A percentile compares a stretch with the other conserved stretches of the same genome.
Conservation (phyloP, 2,888 invertebrate species). For the Dioctria linearis region DNA sequence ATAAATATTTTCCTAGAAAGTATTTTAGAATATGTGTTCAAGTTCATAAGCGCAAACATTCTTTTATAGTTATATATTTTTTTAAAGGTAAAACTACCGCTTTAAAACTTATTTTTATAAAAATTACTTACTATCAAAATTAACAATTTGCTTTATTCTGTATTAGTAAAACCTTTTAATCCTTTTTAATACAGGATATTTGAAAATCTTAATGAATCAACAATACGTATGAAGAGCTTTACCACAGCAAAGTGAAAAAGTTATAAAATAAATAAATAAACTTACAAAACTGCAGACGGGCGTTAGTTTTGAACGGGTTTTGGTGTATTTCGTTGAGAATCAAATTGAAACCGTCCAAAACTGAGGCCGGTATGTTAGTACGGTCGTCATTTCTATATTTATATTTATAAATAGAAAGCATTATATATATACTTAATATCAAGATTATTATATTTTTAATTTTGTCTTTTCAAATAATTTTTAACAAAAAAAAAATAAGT, state of each 20-base stretch:
- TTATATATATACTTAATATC: background rate
- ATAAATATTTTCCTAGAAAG: conserved; percentile 19
- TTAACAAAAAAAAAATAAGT: conserved; percentile 13
- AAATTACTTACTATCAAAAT: conserved; percentile 9
- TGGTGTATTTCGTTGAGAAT: conserved; percentile 70
- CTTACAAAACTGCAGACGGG: conserved; percentile 62
- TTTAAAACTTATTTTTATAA: conserved; percentile 13
- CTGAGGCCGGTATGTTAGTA: conserved; percentile 69
- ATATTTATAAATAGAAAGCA: conserved; percentile 45
- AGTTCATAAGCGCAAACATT: conserved; percentile 8
- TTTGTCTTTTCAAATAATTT: conserved; percentile 33
- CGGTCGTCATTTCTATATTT: conserved; percentile 60
- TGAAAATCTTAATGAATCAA: conserved; percentile 23
- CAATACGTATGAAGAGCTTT: conserved; percentile 27
- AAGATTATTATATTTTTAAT: background rate
- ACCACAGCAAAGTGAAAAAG: conserved; percentile 20
- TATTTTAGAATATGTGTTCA: conserved; percentile 26
- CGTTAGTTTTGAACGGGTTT: conserved; percentile 72
- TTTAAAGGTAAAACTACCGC: conserved; percentile 2
- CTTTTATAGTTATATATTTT: background rate
- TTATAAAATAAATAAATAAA: background rate
- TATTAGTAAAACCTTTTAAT: conserved; percentile 43
- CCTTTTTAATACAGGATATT: conserved; percentile 48
- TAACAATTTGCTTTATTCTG: conserved; percentile 12
- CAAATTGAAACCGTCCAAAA: conserved; percentile 73